Percentiles rank a stretch among this genome's conserved stretches.
Evolutionary conservation across 2,888 invertebrate species (phyloP).

Genomic region (Tetropium fuscum): DNA sequence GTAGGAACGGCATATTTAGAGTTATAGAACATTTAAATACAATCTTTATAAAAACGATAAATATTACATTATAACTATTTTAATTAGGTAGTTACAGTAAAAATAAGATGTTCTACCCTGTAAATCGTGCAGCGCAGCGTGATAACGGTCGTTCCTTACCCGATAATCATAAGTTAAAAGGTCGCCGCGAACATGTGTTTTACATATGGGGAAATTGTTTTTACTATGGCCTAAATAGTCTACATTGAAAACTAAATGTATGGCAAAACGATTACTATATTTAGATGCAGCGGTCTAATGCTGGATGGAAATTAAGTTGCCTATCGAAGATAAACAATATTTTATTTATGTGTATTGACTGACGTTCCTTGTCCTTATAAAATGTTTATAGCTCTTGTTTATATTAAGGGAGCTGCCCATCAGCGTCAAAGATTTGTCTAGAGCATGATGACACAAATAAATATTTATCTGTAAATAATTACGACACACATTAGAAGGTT

Average conservation of each 20-base stretch:
- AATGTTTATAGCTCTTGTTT: too few species aligned
- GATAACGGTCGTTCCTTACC: conserved; percentile 20
- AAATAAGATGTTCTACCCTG: background rate
- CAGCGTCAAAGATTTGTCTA: too few species aligned
- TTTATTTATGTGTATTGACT: too few species aligned
- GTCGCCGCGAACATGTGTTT: conserved; percentile 39
- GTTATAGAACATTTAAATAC: background rate
- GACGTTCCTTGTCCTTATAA: too few species aligned
- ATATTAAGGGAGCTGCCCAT: too few species aligned
- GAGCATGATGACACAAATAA: too few species aligned
- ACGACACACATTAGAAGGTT: too few species aligned
- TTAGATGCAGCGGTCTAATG: too few species aligned
- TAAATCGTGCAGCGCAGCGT: background rate
- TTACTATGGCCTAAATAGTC: background rate
- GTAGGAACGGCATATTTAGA: background rate
- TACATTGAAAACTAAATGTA: conserved; percentile 13
- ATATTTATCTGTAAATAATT: too few species aligned
- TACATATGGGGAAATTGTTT: conserved; percentile 34
- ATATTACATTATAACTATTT: background rate
- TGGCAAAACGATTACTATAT: conserved; percentile 3
- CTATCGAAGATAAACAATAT: too few species aligned
- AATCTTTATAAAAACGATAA: background rate
- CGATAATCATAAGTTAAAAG: conserved; percentile 39
- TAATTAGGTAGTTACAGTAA: background rate
- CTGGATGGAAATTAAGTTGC: too few species aligned